Conservation (phyloP, 2,797 vertebrate species). For the Labeo calbasu region DNA sequence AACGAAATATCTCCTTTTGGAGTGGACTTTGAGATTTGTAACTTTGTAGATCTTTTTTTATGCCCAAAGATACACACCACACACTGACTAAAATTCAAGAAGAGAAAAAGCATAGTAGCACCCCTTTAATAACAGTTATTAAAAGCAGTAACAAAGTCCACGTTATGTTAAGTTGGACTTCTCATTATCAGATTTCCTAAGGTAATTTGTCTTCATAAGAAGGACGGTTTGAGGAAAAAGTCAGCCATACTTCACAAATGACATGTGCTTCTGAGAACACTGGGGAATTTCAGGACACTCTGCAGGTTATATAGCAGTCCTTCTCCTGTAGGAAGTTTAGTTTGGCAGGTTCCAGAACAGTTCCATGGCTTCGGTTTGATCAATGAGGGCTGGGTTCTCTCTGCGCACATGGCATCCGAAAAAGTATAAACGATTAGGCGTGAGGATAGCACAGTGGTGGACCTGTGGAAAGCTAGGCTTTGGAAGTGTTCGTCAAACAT, state of each 20-base stretch:
- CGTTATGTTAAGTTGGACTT: neutral
- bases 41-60: no score
- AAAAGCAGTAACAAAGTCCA: neutral
- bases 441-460: constrained; percentile 64
- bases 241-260: constrained; percentile 8
- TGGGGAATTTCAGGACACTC: neutral
- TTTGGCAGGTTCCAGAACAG: constrained; percentile 23
- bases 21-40: no score
- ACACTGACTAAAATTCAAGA: no score
- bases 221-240: neutral
- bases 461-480: constrained; percentile 66
- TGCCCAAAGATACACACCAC: no score
- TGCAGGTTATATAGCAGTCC: constrained; percentile 3
- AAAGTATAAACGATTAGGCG: constrained; percentile 19
- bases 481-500: constrained; percentile 73
- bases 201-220: neutral
- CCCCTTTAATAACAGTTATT: neutral
- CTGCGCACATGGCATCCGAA: constrained; percentile 52
- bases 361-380: constrained; percentile 44
- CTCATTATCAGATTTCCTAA: neutral
- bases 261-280: neutral
- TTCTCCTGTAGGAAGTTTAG: constrained; percentile 24
- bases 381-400: constrained; percentile 24
- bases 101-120: no score
- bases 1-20: no score